Base-by-base conservation (phyloP, 2,888 invertebrate species). In the Pachymerium ferrugineum region DNA sequence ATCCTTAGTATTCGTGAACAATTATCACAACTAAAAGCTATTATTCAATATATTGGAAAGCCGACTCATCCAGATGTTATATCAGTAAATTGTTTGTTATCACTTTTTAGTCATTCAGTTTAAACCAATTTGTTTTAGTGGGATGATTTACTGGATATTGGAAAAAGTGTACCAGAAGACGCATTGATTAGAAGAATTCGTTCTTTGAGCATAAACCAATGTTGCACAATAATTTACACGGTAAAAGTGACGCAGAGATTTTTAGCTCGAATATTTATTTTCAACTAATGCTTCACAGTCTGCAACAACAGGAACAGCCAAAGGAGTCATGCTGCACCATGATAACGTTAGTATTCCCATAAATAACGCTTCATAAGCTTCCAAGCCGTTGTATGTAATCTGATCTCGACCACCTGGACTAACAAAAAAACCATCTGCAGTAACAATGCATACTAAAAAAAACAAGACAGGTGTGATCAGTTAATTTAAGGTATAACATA, bases 291-390 rank as follows among this genome's bases (percentile, higher is more conserved):
- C 14, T 72, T 84, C 85, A 62, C 82, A 92, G 91, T 93, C 93
- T 1, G 94, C 94, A 72, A 94, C 94, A 2, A 89, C 92, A 77
- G 94, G 93, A 33, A 88, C 89, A 78, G 94, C 95, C 25, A 96
- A 96, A 83, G 95, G 92, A 33, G 95, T 93, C 29, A 96, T 96
- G 95, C 82, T 96, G 77, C 90, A 89, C 75, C 96, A 96, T 81
- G 96, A 96, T 83, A 95, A 93, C 28, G 68, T 69, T n/a, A n/a
- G n/a, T n/a, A n/a, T n/a, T n/a, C n/a, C n/a, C n/a, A n/a, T n/a
- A n/a, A n/a, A n/a, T n/a, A n/a, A n/a, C n/a, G n/a, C n/a, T n/a
- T n/a, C n/a, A n/a, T n/a, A n/a, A n/a, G n/a, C n/a, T n/a, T n/a
- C n/a, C n/a, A n/a, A n/a, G n/a, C n/a, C n/a, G n/a, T n/a, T n/a